Evolutionary conservation across 2,113 vertebrate species (phyloP).

Genomic region (Melozone crissalis): DNA sequence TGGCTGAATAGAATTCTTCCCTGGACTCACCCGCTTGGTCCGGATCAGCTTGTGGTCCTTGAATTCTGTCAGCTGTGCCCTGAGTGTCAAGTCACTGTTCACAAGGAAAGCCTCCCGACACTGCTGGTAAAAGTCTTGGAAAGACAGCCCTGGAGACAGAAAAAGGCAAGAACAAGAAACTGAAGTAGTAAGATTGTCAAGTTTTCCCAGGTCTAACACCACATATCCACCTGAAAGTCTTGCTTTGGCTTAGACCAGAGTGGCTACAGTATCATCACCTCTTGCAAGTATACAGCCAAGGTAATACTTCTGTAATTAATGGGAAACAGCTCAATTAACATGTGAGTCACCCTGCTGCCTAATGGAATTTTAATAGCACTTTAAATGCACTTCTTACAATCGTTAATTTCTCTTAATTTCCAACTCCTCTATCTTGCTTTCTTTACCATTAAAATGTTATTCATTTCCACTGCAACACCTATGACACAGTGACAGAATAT

Average conservation of each 20-base stretch:
- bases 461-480: background rate
- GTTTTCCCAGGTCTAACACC: background rate
- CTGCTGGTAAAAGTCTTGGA: conserved; percentile 98
- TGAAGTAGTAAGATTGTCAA: background rate
- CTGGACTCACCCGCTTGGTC: conserved; percentile 86
- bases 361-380: background rate
- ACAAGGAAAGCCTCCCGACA: conserved; percentile 96
- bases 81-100: conserved; percentile 94
- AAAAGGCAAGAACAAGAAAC: background rate
- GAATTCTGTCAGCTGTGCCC: conserved; percentile 97
- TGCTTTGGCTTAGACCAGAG: background rate
- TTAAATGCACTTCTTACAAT: background rate
- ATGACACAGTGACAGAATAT: background rate
- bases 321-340: background rate
- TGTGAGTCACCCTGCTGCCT: background rate
- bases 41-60: conserved; percentile 95
- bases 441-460: background rate
- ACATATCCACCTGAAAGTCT: background rate
- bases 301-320: background rate
- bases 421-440: background rate
- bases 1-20: background rate
- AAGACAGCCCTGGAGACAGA: conserved; percentile 85
- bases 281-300: background rate
- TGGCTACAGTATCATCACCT: background rate
- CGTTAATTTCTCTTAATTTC: background rate